Conservation (phyloP, 2,113 vertebrate genomes). For the Pituophis catenifer region DNA sequence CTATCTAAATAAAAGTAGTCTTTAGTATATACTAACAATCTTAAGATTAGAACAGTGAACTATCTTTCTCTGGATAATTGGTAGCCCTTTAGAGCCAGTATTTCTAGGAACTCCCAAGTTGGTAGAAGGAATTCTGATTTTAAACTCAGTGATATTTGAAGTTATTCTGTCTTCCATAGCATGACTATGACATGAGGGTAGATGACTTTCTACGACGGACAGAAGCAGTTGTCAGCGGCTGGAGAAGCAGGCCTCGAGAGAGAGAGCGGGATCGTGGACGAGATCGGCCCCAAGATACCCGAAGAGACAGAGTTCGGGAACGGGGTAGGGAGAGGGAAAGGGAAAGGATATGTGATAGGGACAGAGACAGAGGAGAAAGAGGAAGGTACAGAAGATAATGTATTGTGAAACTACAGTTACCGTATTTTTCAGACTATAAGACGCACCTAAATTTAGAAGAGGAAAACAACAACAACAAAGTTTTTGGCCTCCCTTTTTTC, state of each 20-base stretch:
- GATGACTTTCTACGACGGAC: slow-evolving; percentile 96
- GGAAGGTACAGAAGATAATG: slow-evolving; percentile 91
- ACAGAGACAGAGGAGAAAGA: slow-evolving; percentile 86
- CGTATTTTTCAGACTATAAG: no score
- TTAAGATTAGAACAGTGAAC: not conserved
- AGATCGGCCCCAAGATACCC: slow-evolving; percentile 80
- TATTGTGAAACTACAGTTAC: slow-evolving; percentile 54
- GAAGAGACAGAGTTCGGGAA: slow-evolving; percentile 83
- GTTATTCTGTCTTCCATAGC: slow-evolving; percentile 71
- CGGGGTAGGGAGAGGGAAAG: slow-evolving; percentile 86
- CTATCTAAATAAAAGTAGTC: not conserved
- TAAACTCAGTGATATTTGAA: slow-evolving; percentile 3
- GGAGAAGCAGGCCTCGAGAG: slow-evolving; percentile 86
- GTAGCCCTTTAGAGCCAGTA: no score
- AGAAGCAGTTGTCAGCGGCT: slow-evolving; percentile 91
- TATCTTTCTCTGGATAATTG: not conserved
- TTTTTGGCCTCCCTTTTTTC: no score
- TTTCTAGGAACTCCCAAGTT: not conserved
- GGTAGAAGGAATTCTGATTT: no score
- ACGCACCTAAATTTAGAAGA: no score
- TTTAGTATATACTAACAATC: not conserved
- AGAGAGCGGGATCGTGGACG: slow-evolving; percentile 89
- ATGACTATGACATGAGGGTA: slow-evolving; percentile 98
- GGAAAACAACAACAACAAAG: no score
- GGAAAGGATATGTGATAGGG: slow-evolving; percentile 80